Percentiles rank a stretch among this genome's conserved stretches.
phyloP scores from a whole-genome alignment of 1,140 invertebrate species.

The Bombus breviceps region DNA sequence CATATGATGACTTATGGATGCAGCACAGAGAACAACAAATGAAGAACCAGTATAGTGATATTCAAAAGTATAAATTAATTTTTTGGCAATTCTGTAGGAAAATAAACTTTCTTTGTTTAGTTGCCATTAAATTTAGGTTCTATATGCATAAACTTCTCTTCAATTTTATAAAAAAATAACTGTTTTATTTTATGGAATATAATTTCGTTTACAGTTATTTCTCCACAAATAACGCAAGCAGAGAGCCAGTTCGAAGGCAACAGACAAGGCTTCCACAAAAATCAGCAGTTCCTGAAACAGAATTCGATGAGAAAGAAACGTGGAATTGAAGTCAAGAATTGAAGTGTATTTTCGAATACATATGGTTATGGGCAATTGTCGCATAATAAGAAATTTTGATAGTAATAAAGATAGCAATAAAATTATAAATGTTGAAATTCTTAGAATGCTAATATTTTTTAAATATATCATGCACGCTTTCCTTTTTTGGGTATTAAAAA shows the following conservation, averaged over 20 bases:
- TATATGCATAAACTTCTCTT: background rate
- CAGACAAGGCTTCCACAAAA: background rate
- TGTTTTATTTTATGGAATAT: background rate
- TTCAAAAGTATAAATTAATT: background rate
- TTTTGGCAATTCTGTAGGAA: no score
- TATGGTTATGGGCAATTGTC: background rate
- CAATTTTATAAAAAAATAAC: background rate
- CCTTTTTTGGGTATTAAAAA: background rate
- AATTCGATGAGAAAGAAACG: background rate
- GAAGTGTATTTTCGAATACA: background rate
- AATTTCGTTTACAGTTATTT: background rate
- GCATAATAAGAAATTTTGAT: background rate
- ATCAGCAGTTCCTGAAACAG: background rate
- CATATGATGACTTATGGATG: conserved; percentile 10
- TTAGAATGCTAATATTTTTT: background rate
- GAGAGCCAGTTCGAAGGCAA: background rate
- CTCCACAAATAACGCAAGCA: rapidly evolving
- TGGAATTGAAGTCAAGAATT: background rate
- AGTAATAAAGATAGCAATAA: background rate
- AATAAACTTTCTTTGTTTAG: background rate
- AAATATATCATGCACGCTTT: background rate
- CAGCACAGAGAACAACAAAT: background rate
- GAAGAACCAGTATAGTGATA: background rate
- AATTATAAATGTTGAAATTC: background rate
- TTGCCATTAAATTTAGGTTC: background rate